Evolutionary conservation across 2,113 vertebrate genomes (phyloP), one percentile per base, ranked within the genome.

Genomic region (Nestor notabilis): DNA sequence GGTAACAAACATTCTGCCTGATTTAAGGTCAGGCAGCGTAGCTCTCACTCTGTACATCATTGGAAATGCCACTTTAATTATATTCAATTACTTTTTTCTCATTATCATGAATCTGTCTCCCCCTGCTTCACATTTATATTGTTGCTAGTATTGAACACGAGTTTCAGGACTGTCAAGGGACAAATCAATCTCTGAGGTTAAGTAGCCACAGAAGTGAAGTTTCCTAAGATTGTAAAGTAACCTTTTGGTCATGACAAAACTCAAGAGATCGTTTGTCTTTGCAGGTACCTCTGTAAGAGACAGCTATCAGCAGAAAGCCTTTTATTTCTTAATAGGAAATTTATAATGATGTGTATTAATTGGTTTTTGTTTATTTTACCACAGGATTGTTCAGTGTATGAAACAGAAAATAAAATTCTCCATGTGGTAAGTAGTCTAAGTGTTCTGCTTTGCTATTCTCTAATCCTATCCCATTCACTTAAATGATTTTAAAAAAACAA

Each of bases 381-480:
- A 52, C 96, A 99, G 99, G 99, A 99, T 97, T 99, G 99, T 97
- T 99, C 99, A 15, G 99, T 99, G 91, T 99, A 99, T 71, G 99
- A 99, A 98, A 99, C 99, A 70, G 99, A 99, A 98, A 99, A 99
- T 81, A 99, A 99, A 97, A 99, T 99, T 91, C 98, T 99, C 79
- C 99, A 99, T 43, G 99, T 99, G 98, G 99, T 99, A 97, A 98
- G 99, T 99, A 92, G 19, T 69, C 44, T 11, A 64, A n/a, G 13
- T 76, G 17, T 92, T 93, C 55, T 95, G 24, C 52, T 94, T 71
- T 85, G 25, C 11, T 72, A 17, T 87, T 84, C 46, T 88, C 31
- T 83, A 24, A 12, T 87, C 28, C 50, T 84, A 78, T n/a, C 3
- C 10, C 53, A 37, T 28, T 28, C 27, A 46, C 6, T 46, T 53